These are phyloP conservation scores for Stomatorhinus ivindoensis DNA, from an alignment of 2,113 vertebrate genomes.

Conservation along the genomic window DNA sequence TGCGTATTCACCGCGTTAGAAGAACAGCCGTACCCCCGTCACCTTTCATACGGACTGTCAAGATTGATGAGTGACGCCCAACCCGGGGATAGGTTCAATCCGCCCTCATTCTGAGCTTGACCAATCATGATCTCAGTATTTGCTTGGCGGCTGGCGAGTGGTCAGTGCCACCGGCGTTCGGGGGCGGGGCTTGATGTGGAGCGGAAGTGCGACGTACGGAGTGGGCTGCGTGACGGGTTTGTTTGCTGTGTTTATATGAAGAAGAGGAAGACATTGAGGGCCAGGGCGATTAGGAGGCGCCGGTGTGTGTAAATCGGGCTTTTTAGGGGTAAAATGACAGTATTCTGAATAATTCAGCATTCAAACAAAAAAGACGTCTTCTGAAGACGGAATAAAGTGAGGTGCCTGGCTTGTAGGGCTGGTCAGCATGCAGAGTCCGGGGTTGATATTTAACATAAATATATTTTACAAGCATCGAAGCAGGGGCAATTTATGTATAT, in stretches of 20 bases:
- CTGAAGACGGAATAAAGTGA: background rate
- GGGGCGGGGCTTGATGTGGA: background rate
- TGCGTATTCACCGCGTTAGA: background rate
- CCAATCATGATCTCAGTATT: background rate
- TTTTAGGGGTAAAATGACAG: background rate
- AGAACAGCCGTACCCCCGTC: background rate
- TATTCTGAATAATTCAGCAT: background rate
- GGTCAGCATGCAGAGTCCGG: background rate
- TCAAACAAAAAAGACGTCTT: background rate
- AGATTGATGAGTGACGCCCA: background rate
- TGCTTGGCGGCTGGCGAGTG: background rate
- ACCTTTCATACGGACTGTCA: background rate
- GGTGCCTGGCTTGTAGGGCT: background rate
- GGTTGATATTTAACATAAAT: background rate
- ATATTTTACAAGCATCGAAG: background rate
- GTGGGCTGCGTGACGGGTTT: background rate
- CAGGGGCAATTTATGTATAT: background rate
- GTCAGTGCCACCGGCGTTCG: background rate
- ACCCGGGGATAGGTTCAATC: background rate
- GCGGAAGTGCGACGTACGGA: background rate
- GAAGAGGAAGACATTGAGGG: background rate
- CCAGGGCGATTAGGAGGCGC: background rate
- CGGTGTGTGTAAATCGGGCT: background rate
- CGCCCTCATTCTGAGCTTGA: background rate
- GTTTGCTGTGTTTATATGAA: background rate